phyloP scores from a whole-genome alignment of 2,797 vertebrate genomes.

The Alosa sapidissima region DNA sequence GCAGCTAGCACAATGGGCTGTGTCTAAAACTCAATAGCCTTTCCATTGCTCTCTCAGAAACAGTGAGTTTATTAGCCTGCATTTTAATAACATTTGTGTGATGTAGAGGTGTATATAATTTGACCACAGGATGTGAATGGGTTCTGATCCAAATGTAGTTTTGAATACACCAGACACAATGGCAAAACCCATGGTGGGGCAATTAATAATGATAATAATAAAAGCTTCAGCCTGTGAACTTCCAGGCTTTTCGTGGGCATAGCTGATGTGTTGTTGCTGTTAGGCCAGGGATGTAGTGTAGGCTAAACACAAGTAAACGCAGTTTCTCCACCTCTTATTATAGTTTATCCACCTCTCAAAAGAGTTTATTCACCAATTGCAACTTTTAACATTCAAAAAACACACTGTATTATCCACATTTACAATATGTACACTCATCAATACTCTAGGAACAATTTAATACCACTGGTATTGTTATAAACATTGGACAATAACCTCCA shows the following conservation, averaged over 20 bases:
- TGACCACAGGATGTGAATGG: constrained; percentile 2
- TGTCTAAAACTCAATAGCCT: constrained; percentile 39
- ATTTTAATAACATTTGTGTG: constrained; percentile 40
- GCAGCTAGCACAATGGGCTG: constrained; percentile 31
- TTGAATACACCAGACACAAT: background rate
- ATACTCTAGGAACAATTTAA: too few relatives aligned
- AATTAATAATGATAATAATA: background rate
- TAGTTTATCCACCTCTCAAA: too few relatives aligned
- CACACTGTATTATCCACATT: too few relatives aligned
- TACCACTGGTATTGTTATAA: too few relatives aligned
- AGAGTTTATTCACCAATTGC: too few relatives aligned
- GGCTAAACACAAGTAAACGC: too few relatives aligned
- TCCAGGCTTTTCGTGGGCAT: background rate
- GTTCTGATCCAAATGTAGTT: background rate
- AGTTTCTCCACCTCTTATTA: too few relatives aligned
- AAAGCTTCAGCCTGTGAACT: background rate
- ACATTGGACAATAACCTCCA: too few relatives aligned
- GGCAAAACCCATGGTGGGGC: background rate
- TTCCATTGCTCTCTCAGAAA: constrained; percentile 5
- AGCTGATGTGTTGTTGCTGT: background rate
- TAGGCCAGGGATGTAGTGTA: too few relatives aligned
- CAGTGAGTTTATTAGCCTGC: constrained; percentile 36
- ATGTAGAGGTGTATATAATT: constrained; percentile 3
- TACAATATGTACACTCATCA: too few relatives aligned
- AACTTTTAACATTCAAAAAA: too few relatives aligned